Conservation (phyloP, 2,888 invertebrate genomes). For the Ectemnius cavifrons region DNA sequence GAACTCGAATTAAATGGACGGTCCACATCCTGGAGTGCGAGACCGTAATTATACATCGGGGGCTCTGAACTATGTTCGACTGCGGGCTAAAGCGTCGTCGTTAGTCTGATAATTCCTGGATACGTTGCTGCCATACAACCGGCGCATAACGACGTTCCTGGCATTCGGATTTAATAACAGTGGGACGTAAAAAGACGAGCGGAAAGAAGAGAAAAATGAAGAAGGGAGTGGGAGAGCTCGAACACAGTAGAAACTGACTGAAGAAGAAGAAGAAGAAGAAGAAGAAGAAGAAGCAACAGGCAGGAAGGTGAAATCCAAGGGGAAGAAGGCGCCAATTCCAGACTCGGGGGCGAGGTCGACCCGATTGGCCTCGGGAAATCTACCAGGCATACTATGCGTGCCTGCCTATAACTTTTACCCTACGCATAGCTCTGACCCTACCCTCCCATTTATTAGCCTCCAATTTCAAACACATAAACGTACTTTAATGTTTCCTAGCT, state of each 20-base stretch:
- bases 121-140: constrained; percentile 41
- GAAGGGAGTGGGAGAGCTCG: not conserved
- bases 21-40: constrained; percentile 38
- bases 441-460: constrained; percentile 8
- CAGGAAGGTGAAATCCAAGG: constrained; percentile 35
- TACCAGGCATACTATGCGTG: not conserved
- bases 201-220: constrained; percentile 32
- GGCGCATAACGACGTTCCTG: constrained; percentile 44
- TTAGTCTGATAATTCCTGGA: constrained; percentile 57
- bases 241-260: no score
- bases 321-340: constrained; percentile 35
- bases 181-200: constrained; percentile 20
- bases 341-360: constrained; percentile 20
- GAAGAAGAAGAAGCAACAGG: constrained; percentile 17
- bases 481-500: no score
- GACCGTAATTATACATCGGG: constrained; percentile 51
- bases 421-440: not conserved
- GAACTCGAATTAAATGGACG: constrained; percentile 39
- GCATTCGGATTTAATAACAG: constrained; percentile 48
- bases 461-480: not conserved
- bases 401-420: not conserved
- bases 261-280: no score
- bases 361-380: constrained; percentile 19
- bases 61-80: constrained; percentile 53
- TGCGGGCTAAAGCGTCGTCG: constrained; percentile 43